Percentiles rank a stretch among this genome's conserved stretches.
Evolutionary conservation across 2,888 invertebrate species (phyloP).

Genomic region (Caenorhabditis sp.): DNA sequence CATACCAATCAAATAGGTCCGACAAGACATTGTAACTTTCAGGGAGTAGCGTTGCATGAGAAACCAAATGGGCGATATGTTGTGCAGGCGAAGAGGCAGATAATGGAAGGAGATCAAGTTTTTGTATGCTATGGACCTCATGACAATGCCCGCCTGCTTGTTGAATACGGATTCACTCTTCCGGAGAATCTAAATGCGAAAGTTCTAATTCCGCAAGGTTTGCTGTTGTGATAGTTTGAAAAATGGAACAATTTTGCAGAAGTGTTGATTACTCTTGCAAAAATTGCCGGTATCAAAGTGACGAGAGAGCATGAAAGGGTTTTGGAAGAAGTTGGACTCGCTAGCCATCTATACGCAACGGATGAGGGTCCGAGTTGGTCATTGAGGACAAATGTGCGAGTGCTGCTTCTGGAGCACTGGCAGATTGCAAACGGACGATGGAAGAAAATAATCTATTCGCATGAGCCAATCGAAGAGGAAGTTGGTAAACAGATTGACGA

Average conservation of each 20-base stretch:
- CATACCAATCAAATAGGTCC: not conserved
- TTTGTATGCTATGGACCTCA: conserved; percentile 81
- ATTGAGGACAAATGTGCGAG: conserved; percentile 66
- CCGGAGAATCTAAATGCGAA: conserved; percentile 77
- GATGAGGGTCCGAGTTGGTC: conserved; percentile 73
- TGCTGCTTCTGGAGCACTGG: conserved; percentile 62
- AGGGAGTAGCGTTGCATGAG: conserved; percentile 64
- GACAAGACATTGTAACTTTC: conserved; percentile 1
- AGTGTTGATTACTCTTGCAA: conserved; percentile 49
- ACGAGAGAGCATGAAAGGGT: conserved; percentile 59
- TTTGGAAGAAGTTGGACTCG: conserved; percentile 62
- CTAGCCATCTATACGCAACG: conserved; percentile 70
- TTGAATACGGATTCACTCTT: conserved; percentile 81
- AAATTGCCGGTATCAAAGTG: conserved; percentile 60
- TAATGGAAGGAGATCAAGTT: conserved; percentile 49
- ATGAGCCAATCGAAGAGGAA: conserved; percentile 60
- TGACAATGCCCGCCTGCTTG: conserved; percentile 79
- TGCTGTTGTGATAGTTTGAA: not conserved
- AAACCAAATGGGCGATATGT: conserved; percentile 59
- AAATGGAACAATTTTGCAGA: conserved; percentile 16
- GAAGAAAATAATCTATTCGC: conserved; percentile 59
- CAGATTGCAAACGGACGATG: conserved; percentile 60
- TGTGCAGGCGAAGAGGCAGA: conserved; percentile 54
- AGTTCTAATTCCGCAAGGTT: conserved; percentile 69
- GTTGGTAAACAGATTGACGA: conserved; percentile 47